Conservation (phyloP, 2,888 invertebrate genomes). For the Athalia cordata region DNA sequence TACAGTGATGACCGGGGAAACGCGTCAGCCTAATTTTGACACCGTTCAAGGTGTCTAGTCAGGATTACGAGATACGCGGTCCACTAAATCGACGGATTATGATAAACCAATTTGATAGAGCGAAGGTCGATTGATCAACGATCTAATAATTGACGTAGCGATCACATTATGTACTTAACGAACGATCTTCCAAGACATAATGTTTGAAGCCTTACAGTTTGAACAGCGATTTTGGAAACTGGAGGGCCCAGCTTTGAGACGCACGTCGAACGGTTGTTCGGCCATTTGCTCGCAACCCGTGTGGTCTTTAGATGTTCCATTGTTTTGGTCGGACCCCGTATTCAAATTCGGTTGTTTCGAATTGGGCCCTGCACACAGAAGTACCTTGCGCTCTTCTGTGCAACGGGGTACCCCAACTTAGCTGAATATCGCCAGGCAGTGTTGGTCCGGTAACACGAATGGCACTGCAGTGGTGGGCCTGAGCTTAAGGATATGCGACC, state of each 20-base stretch:
- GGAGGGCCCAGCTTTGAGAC: conserved; percentile 65
- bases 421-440: conserved; percentile 23
- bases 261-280: conserved; percentile 73
- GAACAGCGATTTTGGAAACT: conserved; percentile 39
- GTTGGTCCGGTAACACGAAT: conserved; percentile 38
- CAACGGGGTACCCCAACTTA: background rate
- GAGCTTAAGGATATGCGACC: background rate
- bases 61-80: conserved; percentile 6
- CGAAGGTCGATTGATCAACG: conserved; percentile 10
- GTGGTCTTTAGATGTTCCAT: conserved; percentile 73
- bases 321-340: conserved; percentile 64
- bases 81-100: conserved; percentile 11
- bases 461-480: conserved; percentile 31
- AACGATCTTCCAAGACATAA: background rate
- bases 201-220: background rate
- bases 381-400: too few relatives aligned
- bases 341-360: conserved; percentile 71
- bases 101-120: conserved; percentile 8
- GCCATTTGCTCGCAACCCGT: conserved; percentile 74
- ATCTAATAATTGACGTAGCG: conserved; percentile 15
- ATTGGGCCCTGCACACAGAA: conserved; percentile 62
- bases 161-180: background rate
- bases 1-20: too few relatives aligned
- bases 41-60: background rate
- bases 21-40: background rate